phyloP scores from a whole-genome alignment of 2,113 vertebrate genomes.

The Oceanites oceanicus region DNA sequence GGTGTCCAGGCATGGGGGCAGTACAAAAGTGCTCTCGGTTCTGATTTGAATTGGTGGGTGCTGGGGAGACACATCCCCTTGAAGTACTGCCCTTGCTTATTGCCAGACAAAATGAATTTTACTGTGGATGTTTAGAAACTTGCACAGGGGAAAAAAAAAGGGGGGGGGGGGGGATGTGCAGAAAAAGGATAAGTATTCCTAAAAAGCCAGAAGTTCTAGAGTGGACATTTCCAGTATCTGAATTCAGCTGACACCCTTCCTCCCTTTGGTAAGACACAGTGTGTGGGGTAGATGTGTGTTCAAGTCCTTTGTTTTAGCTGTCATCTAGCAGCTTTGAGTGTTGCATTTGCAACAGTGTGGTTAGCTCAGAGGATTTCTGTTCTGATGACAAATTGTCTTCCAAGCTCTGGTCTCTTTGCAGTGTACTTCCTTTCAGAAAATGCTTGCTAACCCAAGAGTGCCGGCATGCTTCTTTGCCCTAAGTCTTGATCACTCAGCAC shows the following conservation, averaged over 20 bases:
- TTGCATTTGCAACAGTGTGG: fast-evolving
- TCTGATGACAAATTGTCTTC: background rate
- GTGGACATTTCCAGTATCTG: background rate
- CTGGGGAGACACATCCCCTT: background rate
- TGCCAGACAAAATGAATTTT: background rate
- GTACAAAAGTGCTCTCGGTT: background rate
- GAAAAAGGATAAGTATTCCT: background rate
- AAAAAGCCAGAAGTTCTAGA: background rate
- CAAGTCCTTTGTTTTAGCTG: background rate
- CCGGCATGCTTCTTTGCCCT: background rate
- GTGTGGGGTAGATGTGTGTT: no score
- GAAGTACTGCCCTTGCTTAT: background rate
- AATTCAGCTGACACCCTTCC: background rate
- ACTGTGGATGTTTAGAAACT: background rate
- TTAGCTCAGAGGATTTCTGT: background rate
- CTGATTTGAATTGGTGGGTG: background rate
- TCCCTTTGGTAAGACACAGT: background rate
- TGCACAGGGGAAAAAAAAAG: background rate
- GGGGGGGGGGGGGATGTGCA: no score
- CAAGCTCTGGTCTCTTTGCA: background rate
- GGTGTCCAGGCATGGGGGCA: background rate
- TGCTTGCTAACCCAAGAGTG: background rate
- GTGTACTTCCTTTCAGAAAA: background rate
- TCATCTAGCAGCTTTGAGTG: background rate
- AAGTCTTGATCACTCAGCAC: background rate